Evolutionary conservation across 2,113 vertebrate species (phyloP).

Genomic region (Willisornis vidua): DNA sequence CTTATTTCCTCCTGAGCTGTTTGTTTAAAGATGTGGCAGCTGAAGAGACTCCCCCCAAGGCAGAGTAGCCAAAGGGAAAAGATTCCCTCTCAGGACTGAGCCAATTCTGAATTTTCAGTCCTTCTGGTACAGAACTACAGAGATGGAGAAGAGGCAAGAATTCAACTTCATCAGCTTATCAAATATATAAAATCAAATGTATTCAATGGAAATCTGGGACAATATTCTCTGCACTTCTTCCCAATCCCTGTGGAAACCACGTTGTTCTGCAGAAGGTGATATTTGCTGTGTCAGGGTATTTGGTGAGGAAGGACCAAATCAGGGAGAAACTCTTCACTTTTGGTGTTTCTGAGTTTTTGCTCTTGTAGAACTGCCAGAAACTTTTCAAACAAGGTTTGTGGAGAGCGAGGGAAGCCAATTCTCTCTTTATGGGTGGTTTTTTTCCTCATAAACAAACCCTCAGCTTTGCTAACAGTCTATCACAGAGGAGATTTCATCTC

Average conservation of each 20-base stretch:
- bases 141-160: neutral
- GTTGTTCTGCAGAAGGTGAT: neutral
- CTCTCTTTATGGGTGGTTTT: neutral
- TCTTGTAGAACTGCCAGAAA: neutral
- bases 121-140: neutral
- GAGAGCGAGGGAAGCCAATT: neutral
- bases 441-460: slow-evolving; percentile 33
- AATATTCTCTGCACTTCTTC: neutral
- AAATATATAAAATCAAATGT: neutral
- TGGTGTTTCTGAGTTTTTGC: neutral
- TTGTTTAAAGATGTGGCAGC: accelerated
- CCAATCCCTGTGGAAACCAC: neutral
- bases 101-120: neutral
- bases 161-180: neutral
- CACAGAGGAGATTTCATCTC: slow-evolving; percentile 4
- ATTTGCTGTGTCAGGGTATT: neutral
- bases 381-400: neutral
- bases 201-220: neutral
- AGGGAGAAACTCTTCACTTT: neutral
- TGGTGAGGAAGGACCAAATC: neutral
- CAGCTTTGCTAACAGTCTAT: slow-evolving; percentile 1
- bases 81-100: neutral
- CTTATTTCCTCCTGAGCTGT: accelerated
- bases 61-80: neutral
- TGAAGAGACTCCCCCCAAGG: neutral